Base-by-base conservation (phyloP, 2,888 invertebrate genomes). In the Chloroclystis v-ata region DNA sequence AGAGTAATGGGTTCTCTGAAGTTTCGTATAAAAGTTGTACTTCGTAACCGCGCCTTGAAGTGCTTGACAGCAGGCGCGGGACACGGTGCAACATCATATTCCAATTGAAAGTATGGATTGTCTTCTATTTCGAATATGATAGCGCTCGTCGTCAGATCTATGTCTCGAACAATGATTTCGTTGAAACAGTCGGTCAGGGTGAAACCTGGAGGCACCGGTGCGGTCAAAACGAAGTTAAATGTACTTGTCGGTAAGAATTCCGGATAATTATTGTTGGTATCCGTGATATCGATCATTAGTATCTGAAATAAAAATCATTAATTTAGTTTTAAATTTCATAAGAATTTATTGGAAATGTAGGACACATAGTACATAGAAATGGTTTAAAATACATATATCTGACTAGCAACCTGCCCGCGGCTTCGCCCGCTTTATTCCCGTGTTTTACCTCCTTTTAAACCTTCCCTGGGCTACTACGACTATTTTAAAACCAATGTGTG, bases 211-310 rank as follows among this genome's bases (percentile, higher is more conserved):
- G 88, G 78, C 37, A 87, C 51, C 1, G 90, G 90, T 28, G 89
- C 81, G 2, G 83, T 73, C n/a, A 90, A 62, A 3, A 61, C 72
- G 52, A 81, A 89, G 14, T 65, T 69, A 50, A 79, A 85, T 12
- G 54, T 59, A 13, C 63, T 44, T 10, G 60, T 33, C 10, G 80
- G 68, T 3, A 42, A 29, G 54, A 90, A 90, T 40, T 39, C 54
- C 1, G 90, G 90, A 1, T 60, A 54, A 53, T 89, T 75, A 51
- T 88, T 89, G 57, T 90, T 90, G 9, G 87, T 87, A 52, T 90
- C 90, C 0, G 12, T 60, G 5, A 90, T 73, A n/a, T 55, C 52
- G 47, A 85, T 65, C 11, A 54, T 32, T 12, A 89, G 67, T 1
- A 65, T 54, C 89, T 90, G 75, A 58, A 82, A 85, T 54, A 38